Percentiles rank a stretch among this genome's conserved stretches.
phyloP scores from a whole-genome alignment of 1,140 invertebrate genomes.

The Bombus superbus region DNA sequence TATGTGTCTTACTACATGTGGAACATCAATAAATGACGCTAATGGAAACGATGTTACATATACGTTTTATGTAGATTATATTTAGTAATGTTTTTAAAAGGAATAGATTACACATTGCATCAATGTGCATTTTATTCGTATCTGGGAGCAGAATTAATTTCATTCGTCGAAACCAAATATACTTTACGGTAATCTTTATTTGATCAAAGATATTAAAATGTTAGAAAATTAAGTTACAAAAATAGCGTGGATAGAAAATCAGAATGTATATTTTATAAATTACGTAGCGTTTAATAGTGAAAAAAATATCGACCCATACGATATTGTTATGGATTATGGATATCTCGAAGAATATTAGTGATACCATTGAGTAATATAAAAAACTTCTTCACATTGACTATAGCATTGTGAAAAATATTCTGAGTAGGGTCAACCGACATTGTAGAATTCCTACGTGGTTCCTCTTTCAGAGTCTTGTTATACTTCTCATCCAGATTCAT shows the following conservation, averaged over 20 bases:
- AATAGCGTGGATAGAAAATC: not conserved
- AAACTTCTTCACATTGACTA: conserved; percentile 70
- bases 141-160: not conserved
- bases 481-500: conserved; percentile 66
- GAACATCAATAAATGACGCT: not conserved
- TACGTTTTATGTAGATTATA: not conserved
- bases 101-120: not conserved
- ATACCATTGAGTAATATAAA: conserved; percentile 68
- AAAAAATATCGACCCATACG: not conserved
- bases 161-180: not conserved
- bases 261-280: not conserved
- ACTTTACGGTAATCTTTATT: not conserved
- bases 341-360: conserved; percentile 45
- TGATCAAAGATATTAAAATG: not conserved
- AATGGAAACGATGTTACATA: not conserved
- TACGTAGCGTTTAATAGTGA: not conserved
- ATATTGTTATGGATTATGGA: not conserved
- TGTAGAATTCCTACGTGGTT: conserved; percentile 9
- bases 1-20: not conserved
- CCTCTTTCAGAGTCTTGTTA: conserved; percentile 36
- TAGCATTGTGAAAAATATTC: conserved; percentile 57
- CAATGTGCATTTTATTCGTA: not conserved
- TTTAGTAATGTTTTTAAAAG: not conserved
- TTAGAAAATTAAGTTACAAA: not conserved
- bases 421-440: not conserved